phyloP scores from a whole-genome alignment of 2,888 invertebrate genomes.

The Lycophotia porphyrea region DNA sequence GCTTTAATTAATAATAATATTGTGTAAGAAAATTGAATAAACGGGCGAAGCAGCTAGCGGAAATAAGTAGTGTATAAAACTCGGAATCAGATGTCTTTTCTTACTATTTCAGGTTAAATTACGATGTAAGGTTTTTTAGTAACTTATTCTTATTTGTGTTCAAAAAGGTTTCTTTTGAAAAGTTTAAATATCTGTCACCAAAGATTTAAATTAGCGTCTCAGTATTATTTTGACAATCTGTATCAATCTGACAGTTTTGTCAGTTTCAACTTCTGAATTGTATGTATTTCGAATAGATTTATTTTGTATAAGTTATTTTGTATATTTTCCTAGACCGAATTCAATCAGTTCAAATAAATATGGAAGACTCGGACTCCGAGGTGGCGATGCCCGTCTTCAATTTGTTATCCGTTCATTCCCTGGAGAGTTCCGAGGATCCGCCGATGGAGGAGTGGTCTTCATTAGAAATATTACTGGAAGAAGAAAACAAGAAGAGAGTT shows the following conservation, averaged over 20 bases:
- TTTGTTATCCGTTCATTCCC: slow-evolving; percentile 61
- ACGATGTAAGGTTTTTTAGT: neutral
- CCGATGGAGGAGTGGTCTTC: slow-evolving; percentile 84
- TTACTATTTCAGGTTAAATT: neutral
- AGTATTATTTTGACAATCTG: slow-evolving; percentile 7
- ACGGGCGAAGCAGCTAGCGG: too few relatives aligned
- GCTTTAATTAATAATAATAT: too few relatives aligned
- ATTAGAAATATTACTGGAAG: slow-evolving; percentile 67
- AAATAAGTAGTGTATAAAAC: too few relatives aligned
- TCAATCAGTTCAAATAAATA: slow-evolving; percentile 35
- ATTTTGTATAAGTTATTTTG: slow-evolving; percentile 17
- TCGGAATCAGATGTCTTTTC: neutral
- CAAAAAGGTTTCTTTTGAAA: neutral
- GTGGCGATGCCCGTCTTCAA: slow-evolving; percentile 14
- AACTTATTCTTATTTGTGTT: neutral
- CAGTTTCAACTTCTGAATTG: slow-evolving; percentile 21
- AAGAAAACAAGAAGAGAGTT: slow-evolving; percentile 72
- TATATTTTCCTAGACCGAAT: slow-evolving; percentile 15
- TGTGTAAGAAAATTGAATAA: neutral
- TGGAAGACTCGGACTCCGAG: slow-evolving; percentile 61
- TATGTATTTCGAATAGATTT: slow-evolving; percentile 22
- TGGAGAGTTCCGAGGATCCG: slow-evolving; percentile 78
- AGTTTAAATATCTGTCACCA: neutral
- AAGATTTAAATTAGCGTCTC: neutral
- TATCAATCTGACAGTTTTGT: neutral